Base-by-base conservation (phyloP, 2,113 vertebrate genomes). In the Mus pahari region DNA sequence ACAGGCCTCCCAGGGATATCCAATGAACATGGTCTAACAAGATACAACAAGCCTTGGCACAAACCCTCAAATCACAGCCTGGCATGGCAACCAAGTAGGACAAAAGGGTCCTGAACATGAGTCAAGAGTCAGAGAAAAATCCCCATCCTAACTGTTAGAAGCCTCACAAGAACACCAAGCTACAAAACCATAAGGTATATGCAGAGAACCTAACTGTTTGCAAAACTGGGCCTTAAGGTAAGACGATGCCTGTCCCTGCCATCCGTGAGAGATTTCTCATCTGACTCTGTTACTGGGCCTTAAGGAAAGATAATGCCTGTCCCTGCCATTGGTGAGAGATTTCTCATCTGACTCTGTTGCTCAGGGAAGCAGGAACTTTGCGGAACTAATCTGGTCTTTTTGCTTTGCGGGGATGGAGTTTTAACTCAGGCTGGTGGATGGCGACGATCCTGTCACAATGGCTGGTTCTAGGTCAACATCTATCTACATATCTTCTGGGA, bases 181-280 rank as follows among this genome's bases (percentile, higher is more conserved):
- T 42, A 42, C n/a, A 74, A 20, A 42, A 42, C n/a, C n/a, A 74
- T 74, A 42, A 24, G n/a, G n/a, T 22, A 42, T 20, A 20, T n/a
- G 71, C 19, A 74, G 71, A 42, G 20, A 20, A 42, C 71, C 71
- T 74, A 22, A 1, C n/a, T 71, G 36, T 71, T 71, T 39, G 9
- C 36, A 71, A 71, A 71, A 10, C 9, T 74, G 71, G 71, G 33
- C 50, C 86, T 93, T 93, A n/a, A 73, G 90, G 90, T 60, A 93
- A 91, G 55, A 53, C 42, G 70, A 45, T 48, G 7, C 5, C 55
- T 79, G 24, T 66, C 88, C 78, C 12, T 68, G 84, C 31, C 3
- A 5, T 53, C 28, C 17, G 17, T 75, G 33, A 12, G 33, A 55
- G 81, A 48, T 66, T 92, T 95, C 26, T 91, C 1, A 71, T 90